These are phyloP conservation scores for Nothoprocta perdicaria DNA, from an alignment of 2,113 vertebrate genomes.

Conservation along the genomic window DNA sequence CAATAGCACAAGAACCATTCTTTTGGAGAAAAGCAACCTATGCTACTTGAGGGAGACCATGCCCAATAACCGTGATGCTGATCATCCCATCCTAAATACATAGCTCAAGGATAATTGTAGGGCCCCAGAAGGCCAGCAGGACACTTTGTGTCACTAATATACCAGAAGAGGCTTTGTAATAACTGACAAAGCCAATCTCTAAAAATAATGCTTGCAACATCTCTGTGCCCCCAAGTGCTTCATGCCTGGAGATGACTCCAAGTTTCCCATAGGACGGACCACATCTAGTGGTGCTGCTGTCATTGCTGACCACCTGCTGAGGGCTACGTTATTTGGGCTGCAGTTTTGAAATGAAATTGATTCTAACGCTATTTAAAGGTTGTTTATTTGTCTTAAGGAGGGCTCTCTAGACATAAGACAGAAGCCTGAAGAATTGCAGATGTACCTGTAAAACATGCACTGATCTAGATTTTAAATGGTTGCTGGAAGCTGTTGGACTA, in stretches of 20 bases:
- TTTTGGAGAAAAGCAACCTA: slow-evolving; percentile 6
- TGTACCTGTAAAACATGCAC: slow-evolving; percentile 34
- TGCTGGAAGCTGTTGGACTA: slow-evolving; percentile 39
- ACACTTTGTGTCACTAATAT: neutral
- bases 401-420: slow-evolving; percentile 19
- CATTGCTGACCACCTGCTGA: neutral
- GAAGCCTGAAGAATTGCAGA: slow-evolving; percentile 58
- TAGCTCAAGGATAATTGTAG: neutral
- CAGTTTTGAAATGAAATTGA: slow-evolving; percentile 47
- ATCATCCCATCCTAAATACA: neutral
- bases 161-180: neutral
- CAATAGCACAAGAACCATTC: neutral
- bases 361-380: slow-evolving; percentile 56
- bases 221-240: neutral
- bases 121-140: neutral
- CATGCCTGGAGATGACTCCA: neutral
- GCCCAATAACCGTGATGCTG: neutral
- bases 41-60: neutral
- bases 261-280: neutral
- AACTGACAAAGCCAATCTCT: neutral
- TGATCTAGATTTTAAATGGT: slow-evolving; percentile 61
- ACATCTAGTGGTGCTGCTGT: neutral
- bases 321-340: neutral
- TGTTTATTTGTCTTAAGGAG: slow-evolving; percentile 58
- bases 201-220: neutral